Evolutionary conservation across 1,140 invertebrate genomes (phyloP).

Genomic region (Cherax quadricarinatus): DNA sequence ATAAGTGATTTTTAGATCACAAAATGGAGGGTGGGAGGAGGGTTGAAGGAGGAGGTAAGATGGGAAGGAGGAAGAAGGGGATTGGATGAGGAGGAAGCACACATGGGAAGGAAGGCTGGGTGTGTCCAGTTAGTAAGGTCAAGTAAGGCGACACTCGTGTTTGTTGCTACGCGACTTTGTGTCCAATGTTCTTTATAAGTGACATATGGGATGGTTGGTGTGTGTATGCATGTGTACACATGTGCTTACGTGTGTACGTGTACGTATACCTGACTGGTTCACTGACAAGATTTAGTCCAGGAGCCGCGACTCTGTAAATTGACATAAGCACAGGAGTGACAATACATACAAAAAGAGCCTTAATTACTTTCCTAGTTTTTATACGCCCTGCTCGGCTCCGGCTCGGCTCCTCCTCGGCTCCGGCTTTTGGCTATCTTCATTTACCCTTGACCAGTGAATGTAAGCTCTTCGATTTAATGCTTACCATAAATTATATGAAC

Average conservation of each 20-base stretch:
- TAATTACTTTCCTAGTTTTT: conserved; percentile 33
- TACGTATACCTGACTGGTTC: too few relatives aligned
- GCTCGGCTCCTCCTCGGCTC: neutral
- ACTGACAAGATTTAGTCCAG: conserved; percentile 20
- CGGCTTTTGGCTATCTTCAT: conserved; percentile 44
- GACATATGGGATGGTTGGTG: neutral
- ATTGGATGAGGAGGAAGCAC: neutral
- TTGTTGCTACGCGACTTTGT: neutral
- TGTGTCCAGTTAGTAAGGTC: conserved; percentile 36
- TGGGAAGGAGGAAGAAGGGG: neutral
- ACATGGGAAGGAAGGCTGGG: neutral
- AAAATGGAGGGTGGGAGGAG: too few relatives aligned
- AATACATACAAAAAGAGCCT: conserved; percentile 18
- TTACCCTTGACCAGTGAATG: neutral
- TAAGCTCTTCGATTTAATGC: conserved; percentile 4
- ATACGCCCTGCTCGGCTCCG: neutral
- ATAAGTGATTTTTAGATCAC: too few relatives aligned
- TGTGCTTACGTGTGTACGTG: too few relatives aligned
- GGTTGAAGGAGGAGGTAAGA: neutral
- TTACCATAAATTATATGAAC: neutral
- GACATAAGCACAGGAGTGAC: conserved; percentile 2
- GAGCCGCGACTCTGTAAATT: conserved; percentile 24
- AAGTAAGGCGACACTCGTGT: conserved; percentile 3
- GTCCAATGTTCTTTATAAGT: neutral
- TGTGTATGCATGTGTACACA: too few relatives aligned